A percentile compares a stretch with the other conserved stretches of the same genome.
These are phyloP conservation scores for Corydoras sp. DNA, from an alignment of 2,113 vertebrate species.

Conservation along the genomic window DNA sequence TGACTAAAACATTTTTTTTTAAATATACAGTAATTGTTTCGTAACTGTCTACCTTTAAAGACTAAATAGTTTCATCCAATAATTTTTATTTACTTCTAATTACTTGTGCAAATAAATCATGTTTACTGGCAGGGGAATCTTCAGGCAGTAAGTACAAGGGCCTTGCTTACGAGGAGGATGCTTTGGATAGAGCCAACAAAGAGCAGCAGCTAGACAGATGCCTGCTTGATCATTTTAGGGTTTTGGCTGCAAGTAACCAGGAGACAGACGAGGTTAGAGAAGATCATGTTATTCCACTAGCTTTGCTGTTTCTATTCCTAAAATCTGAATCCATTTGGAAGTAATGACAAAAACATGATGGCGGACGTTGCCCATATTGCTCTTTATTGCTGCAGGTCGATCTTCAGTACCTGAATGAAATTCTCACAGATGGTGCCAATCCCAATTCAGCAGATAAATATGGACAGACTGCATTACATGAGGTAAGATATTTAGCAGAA, in stretches of 20 bases:
- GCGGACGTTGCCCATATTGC: neutral
- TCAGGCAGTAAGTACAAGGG: conserved; percentile 48
- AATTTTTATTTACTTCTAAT: neutral
- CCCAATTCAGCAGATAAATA: conserved; percentile 57
- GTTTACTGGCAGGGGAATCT: conserved; percentile 37
- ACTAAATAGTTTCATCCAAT: neutral
- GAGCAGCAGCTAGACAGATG: conserved; percentile 43
- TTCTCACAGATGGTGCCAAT: conserved; percentile 54
- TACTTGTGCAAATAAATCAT: neutral
- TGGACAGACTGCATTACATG: conserved; percentile 61
- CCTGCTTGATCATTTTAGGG: conserved; percentile 60
- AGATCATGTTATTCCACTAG: neutral
- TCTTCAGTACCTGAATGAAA: conserved; percentile 47
- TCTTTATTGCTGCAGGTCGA: conserved; percentile 50
- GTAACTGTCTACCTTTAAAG: neutral
- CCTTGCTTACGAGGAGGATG: conserved; percentile 49
- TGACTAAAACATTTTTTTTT: no score
- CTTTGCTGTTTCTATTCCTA: neutral
- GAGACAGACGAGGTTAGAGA: conserved; percentile 52
- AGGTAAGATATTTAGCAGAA: conserved; percentile 48
- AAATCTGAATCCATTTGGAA: neutral
- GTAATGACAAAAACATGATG: neutral
- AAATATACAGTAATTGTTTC: neutral
- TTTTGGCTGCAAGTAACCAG: conserved; percentile 46
- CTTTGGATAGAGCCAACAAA: conserved; percentile 30